Percentiles rank a stretch among this genome's conserved stretches.
Conservation (phyloP, 2,113 vertebrate genomes). For the Gnathonemus longibarbis region DNA sequence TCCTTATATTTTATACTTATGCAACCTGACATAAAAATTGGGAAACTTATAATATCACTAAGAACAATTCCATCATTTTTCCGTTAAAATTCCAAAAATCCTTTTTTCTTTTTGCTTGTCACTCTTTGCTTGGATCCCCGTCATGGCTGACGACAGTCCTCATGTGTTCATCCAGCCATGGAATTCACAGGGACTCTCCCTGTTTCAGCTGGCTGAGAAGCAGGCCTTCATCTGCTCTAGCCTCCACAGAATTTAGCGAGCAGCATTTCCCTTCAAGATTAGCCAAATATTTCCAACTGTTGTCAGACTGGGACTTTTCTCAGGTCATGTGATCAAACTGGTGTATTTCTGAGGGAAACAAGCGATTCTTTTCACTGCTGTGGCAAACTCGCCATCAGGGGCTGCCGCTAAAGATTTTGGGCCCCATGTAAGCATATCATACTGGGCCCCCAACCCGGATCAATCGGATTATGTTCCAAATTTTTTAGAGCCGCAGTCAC, state of each 20-base stretch:
- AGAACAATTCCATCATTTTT: background rate
- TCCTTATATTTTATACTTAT: background rate
- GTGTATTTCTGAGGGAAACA: background rate
- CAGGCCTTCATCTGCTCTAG: background rate
- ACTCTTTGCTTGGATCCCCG: background rate
- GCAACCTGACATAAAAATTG: background rate
- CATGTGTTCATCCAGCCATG: background rate
- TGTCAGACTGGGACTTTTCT: background rate
- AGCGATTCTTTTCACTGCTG: background rate
- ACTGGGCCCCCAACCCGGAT: background rate
- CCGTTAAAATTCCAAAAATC: background rate
- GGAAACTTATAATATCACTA: background rate
- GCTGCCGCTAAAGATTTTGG: background rate
- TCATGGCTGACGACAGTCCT: background rate
- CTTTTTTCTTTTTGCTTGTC: background rate
- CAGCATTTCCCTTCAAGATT: background rate
- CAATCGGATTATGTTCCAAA: background rate
- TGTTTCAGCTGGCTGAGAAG: background rate
- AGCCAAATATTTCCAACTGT: background rate
- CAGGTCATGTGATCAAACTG: background rate
- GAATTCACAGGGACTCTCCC: background rate
- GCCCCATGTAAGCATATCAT: background rate
- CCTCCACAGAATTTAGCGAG: background rate
- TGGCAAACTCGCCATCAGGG: background rate
- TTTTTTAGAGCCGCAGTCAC: background rate